These are phyloP conservation scores for Phanerotoma sp. DNA, from an alignment of 2,888 invertebrate genomes.

Conservation along the genomic window DNA sequence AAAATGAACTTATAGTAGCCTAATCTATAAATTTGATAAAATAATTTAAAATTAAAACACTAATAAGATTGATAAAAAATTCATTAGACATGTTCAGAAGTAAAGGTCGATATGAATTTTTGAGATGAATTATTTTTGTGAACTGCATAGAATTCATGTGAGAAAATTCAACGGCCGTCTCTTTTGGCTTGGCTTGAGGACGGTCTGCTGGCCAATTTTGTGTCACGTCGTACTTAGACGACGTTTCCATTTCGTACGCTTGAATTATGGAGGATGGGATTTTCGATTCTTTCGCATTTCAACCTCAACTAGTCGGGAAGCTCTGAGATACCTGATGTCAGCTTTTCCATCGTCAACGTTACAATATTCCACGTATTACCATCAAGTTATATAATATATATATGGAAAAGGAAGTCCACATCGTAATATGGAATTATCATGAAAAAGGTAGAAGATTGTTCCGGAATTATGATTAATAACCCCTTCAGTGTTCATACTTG, in stretches of 20 bases:
- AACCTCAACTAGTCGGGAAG: background rate
- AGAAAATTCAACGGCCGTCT: background rate
- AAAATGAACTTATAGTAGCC: no score
- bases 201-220: slow-evolving; percentile 28
- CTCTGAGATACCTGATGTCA: background rate
- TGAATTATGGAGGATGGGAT: slow-evolving; percentile 34
- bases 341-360: background rate
- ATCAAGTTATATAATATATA: background rate
- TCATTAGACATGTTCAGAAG: background rate
- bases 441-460: no score
- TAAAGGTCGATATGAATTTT: background rate
- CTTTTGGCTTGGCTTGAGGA: slow-evolving; percentile 3
- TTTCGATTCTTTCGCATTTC: slow-evolving; percentile 31
- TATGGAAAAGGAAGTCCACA: background rate
- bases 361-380: background rate
- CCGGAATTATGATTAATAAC: no score
- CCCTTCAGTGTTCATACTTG: no score
- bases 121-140: background rate
- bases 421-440: no score
- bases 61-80: background rate
- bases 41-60: background rate
- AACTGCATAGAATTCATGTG: background rate
- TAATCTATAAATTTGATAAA: background rate
- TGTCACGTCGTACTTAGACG: slow-evolving; percentile 32
- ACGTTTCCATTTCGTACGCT: slow-evolving; percentile 32